Evolutionary conservation across 1,140 invertebrate species (phyloP), one percentile per base, ranked within the genome.

Genomic region (Diplogasteroides magnus): DNA sequence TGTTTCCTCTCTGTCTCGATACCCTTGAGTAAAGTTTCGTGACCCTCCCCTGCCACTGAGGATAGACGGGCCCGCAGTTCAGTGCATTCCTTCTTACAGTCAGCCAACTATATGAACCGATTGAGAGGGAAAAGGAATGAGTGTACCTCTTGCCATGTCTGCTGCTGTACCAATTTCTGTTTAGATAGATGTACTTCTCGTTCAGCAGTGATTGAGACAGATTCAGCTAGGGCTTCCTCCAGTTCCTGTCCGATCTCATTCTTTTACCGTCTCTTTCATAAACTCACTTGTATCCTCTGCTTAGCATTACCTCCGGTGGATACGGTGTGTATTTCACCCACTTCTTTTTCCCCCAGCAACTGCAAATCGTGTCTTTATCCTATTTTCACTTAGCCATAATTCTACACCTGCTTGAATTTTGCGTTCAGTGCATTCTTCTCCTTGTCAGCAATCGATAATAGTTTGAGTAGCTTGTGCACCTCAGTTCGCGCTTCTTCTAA

Each of bases 201-300:
- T 73, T 87, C 85, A 25, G 86, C 85, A 23, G 86, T 87, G 32
- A 87, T 87, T 60, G 80, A 78, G 0, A 87, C 85, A 77, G 86
- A 87, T 77, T 87, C 86, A 72, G 85, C 79, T 63, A 93, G 83
- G 3, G 90, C 90, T 69, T 91, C 88, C 82, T 92, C 90, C 59
- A 59, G 93, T 82, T 83, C 92, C 90, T 74, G 1, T 6, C n/a
- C 57, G 29, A 6, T 23, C 31, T 6, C 2, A 2, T 23, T 26
- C 32, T 1, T 55, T n/a, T 0, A 67, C 2, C 0, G 57, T 60
- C 25, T 29, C 63, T 15, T 13, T n/a, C 26, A 27, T 48, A 2
- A 25, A 69, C 85, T 86, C 25, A 83, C 79, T 64, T 86, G 84
- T 67, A 79, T 37, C 29, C 37, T n/a, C 28, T 23, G 63, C 28